Conservation (phyloP, 2,113 vertebrate genomes). For the Apistogramma diplotaenia region DNA sequence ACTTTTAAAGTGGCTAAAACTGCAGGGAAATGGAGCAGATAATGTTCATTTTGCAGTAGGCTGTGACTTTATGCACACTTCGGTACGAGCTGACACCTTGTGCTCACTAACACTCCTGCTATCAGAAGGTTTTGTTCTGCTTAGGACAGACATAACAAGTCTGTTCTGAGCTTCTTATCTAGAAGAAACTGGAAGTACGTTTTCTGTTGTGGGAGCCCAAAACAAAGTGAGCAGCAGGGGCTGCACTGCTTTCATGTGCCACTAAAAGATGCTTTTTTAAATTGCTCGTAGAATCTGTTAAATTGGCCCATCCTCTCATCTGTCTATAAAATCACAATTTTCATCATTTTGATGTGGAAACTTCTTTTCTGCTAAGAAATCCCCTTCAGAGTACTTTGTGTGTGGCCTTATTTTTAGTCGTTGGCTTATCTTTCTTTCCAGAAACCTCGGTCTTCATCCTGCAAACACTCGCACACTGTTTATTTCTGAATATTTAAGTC, state of each 20-base stretch:
- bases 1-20: not conserved
- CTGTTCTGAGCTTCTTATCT: not conserved
- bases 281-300: not conserved
- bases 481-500: not conserved
- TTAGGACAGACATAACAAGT: not conserved
- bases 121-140: not conserved
- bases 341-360: not conserved
- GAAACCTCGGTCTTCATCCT: not conserved
- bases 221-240: not conserved
- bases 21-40: not conserved
- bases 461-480: not conserved
- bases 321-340: not conserved
- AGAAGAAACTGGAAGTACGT: not conserved
- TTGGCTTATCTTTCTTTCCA: constrained; percentile 11
- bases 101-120: not conserved
- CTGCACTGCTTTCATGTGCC: not conserved
- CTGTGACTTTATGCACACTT: not conserved
- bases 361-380: not conserved
- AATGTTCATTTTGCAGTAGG: no score
- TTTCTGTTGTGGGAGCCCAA: not conserved
- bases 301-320: not conserved
- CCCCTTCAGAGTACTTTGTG: constrained; percentile 10
- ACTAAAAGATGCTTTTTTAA: not conserved
- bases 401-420: constrained; percentile 41
- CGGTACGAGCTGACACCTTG: not conserved